Conservation (phyloP, 2,113 vertebrate species). For the Sisor rabdophorus region DNA sequence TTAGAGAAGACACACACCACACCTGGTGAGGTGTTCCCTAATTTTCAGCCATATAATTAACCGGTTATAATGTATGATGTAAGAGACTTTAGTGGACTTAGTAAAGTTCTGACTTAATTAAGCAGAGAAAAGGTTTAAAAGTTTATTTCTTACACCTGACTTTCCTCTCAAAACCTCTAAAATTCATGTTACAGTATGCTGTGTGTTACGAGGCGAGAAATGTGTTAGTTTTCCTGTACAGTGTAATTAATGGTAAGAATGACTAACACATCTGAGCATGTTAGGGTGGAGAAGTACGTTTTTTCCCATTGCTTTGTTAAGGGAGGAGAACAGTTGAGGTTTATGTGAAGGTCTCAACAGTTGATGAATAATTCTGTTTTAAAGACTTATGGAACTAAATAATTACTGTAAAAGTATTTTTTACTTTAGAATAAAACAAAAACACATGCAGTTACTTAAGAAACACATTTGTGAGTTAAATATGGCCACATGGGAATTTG, state of each 20-base stretch:
- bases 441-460: slow-evolving; percentile 23
- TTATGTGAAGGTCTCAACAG: slow-evolving; percentile 25
- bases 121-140: neutral
- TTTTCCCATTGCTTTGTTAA: neutral
- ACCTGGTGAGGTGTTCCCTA: too few relatives aligned
- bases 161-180: neutral
- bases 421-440: neutral
- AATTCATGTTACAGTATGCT: neutral
- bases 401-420: neutral
- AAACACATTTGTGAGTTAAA: slow-evolving; percentile 20
- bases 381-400: slow-evolving; percentile 17
- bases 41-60: neutral
- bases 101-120: neutral
- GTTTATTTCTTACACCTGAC: neutral
- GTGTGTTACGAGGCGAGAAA: neutral
- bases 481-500: slow-evolving; percentile 19
- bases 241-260: slow-evolving; percentile 44
- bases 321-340: slow-evolving; percentile 29
- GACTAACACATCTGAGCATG: slow-evolving; percentile 46
- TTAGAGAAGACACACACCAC: too few relatives aligned
- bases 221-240: neutral
- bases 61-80: neutral
- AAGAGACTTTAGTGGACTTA: neutral
- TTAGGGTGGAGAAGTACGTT: slow-evolving; percentile 3
- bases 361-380: slow-evolving; percentile 58